Percentiles rank a stretch among this genome's conserved stretches.
Evolutionary conservation across 2,113 vertebrate species (phyloP).

Genomic region (Ceyx cyanopectus): DNA sequence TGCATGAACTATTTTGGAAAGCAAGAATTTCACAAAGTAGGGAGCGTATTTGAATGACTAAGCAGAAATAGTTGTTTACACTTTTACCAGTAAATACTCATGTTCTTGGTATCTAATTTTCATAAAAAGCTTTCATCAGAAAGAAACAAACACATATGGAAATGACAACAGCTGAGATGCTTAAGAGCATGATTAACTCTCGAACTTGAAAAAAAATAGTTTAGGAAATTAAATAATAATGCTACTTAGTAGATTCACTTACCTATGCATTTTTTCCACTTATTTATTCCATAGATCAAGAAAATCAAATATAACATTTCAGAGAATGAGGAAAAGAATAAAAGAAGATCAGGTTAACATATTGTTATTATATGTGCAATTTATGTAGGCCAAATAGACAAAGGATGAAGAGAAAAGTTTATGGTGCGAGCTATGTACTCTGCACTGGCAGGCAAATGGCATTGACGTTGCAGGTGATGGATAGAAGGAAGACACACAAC

Average conservation of each 20-base stretch:
- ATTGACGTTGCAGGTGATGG: not conserved
- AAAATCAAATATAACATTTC: not conserved
- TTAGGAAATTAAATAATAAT: conserved; percentile 17
- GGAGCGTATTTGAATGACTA: not conserved
- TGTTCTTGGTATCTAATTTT: not conserved
- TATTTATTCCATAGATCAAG: not conserved
- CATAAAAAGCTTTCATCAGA: not conserved
- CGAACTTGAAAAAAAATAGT: not conserved
- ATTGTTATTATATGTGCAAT: not conserved
- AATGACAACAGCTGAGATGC: not conserved
- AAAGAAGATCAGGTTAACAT: not conserved
- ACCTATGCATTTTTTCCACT: not conserved
- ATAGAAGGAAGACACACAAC: not conserved
- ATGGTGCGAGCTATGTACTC: rapidly evolving
- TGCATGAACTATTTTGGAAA: not conserved
- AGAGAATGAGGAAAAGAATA: not conserved
- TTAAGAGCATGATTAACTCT: not conserved
- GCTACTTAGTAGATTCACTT: not conserved
- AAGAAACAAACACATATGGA: not conserved
- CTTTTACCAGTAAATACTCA: not conserved
- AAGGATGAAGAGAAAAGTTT: not conserved
- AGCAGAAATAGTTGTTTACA: not conserved
- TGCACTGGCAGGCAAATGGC: not conserved
- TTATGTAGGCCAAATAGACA: not conserved
- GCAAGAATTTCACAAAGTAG: not conserved